Conservation (phyloP, 2,888 invertebrate species). For the Ophonus ardosiacus region DNA sequence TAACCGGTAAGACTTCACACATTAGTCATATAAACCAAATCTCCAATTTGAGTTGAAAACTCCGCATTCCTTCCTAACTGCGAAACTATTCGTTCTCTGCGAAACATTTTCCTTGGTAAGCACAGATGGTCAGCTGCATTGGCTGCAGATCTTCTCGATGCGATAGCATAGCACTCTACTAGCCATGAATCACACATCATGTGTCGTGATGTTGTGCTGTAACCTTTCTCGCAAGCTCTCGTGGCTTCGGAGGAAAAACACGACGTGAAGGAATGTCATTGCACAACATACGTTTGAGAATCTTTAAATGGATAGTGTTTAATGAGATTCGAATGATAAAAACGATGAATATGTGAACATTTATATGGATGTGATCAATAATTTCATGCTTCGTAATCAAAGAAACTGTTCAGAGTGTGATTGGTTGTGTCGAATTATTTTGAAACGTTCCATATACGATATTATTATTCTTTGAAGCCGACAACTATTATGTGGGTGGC, state of each 20-base stretch:
- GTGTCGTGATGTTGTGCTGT: slow-evolving; percentile 11
- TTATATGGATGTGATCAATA: too few relatives aligned
- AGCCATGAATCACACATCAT: slow-evolving; percentile 37
- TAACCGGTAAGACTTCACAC: too few relatives aligned
- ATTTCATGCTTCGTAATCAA: too few relatives aligned
- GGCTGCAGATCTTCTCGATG: not conserved
- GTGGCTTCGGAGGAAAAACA: slow-evolving; percentile 36
- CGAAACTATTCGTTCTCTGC: not conserved
- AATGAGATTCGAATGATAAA: slow-evolving; percentile 4
- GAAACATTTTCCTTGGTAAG: not conserved
- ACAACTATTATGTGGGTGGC: too few relatives aligned
- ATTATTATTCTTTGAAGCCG: too few relatives aligned
- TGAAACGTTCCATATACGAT: too few relatives aligned
- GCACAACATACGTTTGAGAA: not conserved
- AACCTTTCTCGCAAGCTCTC: slow-evolving; percentile 19
- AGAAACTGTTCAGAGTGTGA: not conserved
- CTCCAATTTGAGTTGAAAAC: not conserved
- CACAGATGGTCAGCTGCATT: slow-evolving; percentile 9
- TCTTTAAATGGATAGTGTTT: too few relatives aligned
- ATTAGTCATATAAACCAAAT: too few relatives aligned
- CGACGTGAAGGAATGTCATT: slow-evolving; percentile 55
- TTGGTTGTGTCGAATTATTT: not conserved
- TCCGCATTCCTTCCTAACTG: not conserved
- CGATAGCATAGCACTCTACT: not conserved
- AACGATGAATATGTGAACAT: not conserved